Base-by-base conservation (phyloP, 2,113 vertebrate genomes). In the Reinhardtius hippoglossoides region DNA sequence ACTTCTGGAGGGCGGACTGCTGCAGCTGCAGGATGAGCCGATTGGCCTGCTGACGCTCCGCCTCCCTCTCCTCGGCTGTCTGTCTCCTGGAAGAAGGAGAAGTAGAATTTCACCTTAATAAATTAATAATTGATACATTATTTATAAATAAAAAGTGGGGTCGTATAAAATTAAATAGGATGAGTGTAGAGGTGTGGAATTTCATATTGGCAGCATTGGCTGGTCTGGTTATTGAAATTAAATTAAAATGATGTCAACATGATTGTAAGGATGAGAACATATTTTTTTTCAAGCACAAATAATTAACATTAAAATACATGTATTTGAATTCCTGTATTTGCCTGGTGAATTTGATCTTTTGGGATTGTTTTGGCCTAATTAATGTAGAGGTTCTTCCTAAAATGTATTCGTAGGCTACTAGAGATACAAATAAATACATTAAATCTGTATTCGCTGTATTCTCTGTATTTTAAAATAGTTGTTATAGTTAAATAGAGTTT, bases 11-110 rank as follows among this genome's bases (percentile, higher is more conserved):
- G 87, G 97, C 97, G 87, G 98, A 97, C 82, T 98, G 96, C 92
- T 99, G 98, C 88, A 99, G 92, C 91, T 99, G 98, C 91, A 99
- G 95, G 87, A 99, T 96, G 86, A 99, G 98, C 27, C 98, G 96
- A 90, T 98, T 99, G 13, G 98, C 98, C 91, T 99, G 98, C 88
- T 99, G 98, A 74, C 98, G 94, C 91, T 99, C 98, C 0, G 98
- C 98, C 91, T 99, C 98, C 9, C 98, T 88, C 87, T 99, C 98
- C 83, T 99, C 98, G 0, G 98, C 98, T 0, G 98, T 99, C 92
- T 99, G 98, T 86, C 98, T 94, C 95, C 98, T 99, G 59, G 35
- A 62, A 73, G 27, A 55, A 40, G 44, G 68, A 73, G 27, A 23
- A 46, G 2, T 37, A 46, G 5, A 59, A 20, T 26, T 37, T 0